phyloP scores from a whole-genome alignment of 2,888 invertebrate species.

The Syrphus vitripennis region DNA sequence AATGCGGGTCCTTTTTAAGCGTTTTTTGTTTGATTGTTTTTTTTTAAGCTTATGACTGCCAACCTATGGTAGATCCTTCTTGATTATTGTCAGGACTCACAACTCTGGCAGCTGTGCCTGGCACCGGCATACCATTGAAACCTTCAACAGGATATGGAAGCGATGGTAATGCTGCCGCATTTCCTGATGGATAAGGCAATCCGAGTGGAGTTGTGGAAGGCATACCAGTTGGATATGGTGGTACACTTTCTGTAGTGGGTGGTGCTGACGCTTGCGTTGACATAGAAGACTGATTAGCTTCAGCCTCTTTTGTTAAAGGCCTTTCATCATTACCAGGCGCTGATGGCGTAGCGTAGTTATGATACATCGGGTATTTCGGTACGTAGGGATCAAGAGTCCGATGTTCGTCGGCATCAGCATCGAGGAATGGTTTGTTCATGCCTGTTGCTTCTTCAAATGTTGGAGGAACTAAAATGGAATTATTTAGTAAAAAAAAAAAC shows the following conservation, averaged over 20 bases:
- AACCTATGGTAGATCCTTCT: neutral
- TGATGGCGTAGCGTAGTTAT: slow-evolving; percentile 72
- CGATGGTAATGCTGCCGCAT: neutral
- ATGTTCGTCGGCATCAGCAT: slow-evolving; percentile 74
- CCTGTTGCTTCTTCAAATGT: slow-evolving; percentile 75
- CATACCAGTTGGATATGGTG: neutral
- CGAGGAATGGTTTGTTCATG: slow-evolving; percentile 73
- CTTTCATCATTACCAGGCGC: neutral
- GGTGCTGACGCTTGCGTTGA: neutral
- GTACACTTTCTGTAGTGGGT: neutral
- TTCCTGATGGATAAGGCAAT: neutral
- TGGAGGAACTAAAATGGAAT: slow-evolving; percentile 73
- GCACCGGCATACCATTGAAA: slow-evolving; percentile 1
- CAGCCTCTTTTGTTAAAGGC: neutral
- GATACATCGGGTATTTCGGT: slow-evolving; percentile 77
- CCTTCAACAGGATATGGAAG: slow-evolving; percentile 27
- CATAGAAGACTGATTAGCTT: neutral
- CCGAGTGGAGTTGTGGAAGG: neutral
- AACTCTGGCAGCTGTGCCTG: neutral
- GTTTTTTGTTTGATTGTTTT: neutral
- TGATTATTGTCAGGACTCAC: neutral
- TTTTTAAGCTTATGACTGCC: neutral
- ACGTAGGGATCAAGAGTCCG: slow-evolving; percentile 74
- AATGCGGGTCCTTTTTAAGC: neutral
- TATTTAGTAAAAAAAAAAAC: neutral